A percentile compares a stretch with the other conserved stretches of the same genome.
Evolutionary conservation across 2,888 invertebrate species (phyloP).

Genomic region (Amphipoea oculea): DNA sequence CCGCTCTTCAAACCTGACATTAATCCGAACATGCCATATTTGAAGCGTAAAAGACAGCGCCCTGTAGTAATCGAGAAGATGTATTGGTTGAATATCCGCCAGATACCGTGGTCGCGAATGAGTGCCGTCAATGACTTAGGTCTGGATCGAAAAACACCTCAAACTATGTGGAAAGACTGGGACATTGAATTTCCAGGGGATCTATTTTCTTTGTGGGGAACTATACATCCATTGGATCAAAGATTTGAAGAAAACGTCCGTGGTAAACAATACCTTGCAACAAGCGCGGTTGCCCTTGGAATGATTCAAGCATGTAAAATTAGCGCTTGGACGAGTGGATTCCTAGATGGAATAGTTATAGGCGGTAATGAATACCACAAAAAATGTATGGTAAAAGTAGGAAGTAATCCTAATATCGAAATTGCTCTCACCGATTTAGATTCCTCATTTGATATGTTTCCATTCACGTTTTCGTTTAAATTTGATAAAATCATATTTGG

Average conservation of each 20-base stretch:
- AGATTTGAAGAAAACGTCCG: conserved; percentile 89
- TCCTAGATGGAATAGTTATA: conserved; percentile 91
- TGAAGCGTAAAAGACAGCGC: conserved; percentile 76
- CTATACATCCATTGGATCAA: conserved; percentile 91
- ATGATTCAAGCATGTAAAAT: conserved; percentile 91
- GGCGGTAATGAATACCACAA: conserved; percentile 91
- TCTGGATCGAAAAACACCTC: conserved; percentile 78
- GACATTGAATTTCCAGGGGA: conserved; percentile 93
- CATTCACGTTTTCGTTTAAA: conserved; percentile 90
- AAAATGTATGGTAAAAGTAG: conserved; percentile 86
- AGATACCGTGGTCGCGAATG: conserved; percentile 85
- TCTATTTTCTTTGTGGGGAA: conserved; percentile 93
- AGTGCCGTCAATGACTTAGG: conserved; percentile 82
- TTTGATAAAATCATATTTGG: conserved; percentile 91
- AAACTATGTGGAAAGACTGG: conserved; percentile 91
- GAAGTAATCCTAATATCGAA: conserved; percentile 88
- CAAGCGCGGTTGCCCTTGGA: conserved; percentile 90
- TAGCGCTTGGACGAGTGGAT: conserved; percentile 91
- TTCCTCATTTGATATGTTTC: conserved; percentile 89
- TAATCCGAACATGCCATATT: conserved; percentile 82
- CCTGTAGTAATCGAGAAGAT: conserved; percentile 87
- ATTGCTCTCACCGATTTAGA: conserved; percentile 90
- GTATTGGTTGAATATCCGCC: conserved; percentile 86
- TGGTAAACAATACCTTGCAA: conserved; percentile 92
- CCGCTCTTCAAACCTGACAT: conserved; percentile 85